phyloP scores from a whole-genome alignment of 2,797 vertebrate genomes.

The Cheirogaleus major region DNA sequence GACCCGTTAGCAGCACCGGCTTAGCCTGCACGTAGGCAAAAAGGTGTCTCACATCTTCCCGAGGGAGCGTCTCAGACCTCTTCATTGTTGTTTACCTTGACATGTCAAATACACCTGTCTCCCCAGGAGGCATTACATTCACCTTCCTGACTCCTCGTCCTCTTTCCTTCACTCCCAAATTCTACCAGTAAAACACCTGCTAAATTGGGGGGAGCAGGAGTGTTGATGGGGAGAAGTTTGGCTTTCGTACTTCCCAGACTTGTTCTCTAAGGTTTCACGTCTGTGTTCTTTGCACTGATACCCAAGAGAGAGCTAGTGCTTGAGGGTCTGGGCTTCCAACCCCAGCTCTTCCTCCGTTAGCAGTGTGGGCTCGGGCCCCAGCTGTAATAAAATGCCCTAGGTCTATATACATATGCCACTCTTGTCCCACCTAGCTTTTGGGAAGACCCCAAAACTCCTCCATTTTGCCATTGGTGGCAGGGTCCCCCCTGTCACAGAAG shows the following conservation, averaged over 20 bases:
- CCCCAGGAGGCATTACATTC: neutral
- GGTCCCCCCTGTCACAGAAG: too few species aligned
- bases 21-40: neutral
- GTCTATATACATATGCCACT: too few species aligned
- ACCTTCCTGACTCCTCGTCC: neutral
- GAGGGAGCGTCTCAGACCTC: too few species aligned
- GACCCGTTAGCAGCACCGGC: neutral
- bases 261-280: neutral
- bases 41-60: neutral
- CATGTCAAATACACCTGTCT: neutral
- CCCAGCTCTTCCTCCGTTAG: neutral
- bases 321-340: neutral
- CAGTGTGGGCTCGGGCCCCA: neutral
- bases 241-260: neutral
- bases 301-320: too few species aligned
- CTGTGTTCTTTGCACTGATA: neutral
- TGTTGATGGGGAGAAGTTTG: neutral
- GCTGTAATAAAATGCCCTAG: fast-evolving
- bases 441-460: too few species aligned
- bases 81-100: neutral
- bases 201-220: too few species aligned
- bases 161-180: neutral
- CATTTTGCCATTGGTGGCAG: too few species aligned
- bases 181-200: neutral
- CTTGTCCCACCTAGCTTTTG: too few species aligned